Evolutionary conservation across 2,113 vertebrate genomes (phyloP), one percentile per base, ranked within the genome.

Genomic region (Cisticola juncidis): DNA sequence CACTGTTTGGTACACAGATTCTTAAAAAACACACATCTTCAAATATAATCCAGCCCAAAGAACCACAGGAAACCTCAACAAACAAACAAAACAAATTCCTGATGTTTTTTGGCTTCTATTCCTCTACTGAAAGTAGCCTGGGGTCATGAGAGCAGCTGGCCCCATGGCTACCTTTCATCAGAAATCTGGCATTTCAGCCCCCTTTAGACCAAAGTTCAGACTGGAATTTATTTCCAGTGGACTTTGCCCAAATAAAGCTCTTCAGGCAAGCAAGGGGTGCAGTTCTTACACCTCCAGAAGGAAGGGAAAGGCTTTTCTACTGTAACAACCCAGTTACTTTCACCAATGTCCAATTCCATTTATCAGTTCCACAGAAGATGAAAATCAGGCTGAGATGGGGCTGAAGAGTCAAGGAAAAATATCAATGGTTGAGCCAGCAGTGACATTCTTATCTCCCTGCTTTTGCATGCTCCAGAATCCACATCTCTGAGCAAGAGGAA

Each of bases 271-370:
- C 25, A 82, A 90, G 14, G 48, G 19, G 29, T 57, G 57, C 40
- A 61, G 12, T 71, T 73, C 17, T 68, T 74, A 76, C 10, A 81
- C 12, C 16, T 92, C 57, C 77, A 44, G 29, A 38, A 14, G 38
- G 80, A 74, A 73, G n/a, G 12, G 17, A 85, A 87, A 84, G 33
- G 33, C 45, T 83, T 86, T 88, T 14, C 64, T 64, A n/a, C n/a
- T 81, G 1, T 10, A 74, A 58, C 26, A 74, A 29, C 16, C 15
- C 57, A 47, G 33, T 22, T 56, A 56, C 31, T 71, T 84, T 79
- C 56, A 71, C 19, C 26, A 11, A 2, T 81, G 86, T 81, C 77
- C 65, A 76, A 4, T 72, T 95, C 38, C 72, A 11, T 45, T 90
- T 56, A 69, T 78, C 35, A 61, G 33, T 50, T 81, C 72, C 25